Conservation (phyloP, 2,888 invertebrate genomes). For the Pelosia muscerda region DNA sequence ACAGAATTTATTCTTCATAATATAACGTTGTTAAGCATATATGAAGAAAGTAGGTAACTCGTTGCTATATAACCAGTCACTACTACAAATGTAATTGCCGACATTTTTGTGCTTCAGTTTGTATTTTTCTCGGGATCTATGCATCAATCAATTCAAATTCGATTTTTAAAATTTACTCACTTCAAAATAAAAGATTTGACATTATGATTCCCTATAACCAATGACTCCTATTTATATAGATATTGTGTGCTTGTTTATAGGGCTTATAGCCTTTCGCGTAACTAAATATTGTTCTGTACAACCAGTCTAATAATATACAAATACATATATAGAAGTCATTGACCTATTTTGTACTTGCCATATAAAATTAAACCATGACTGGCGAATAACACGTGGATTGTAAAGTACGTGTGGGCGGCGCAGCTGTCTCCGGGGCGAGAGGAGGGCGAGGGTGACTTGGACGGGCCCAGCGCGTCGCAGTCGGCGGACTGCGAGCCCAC, state of each 20-base stretch:
- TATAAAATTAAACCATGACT: conserved; percentile 4
- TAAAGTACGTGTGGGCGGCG: conserved; percentile 55
- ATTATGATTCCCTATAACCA: neutral
- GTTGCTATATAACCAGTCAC: too few species aligned
- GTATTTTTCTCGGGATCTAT: too few species aligned
- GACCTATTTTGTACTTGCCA: neutral
- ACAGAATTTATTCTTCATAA: too few species aligned
- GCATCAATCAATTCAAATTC: too few species aligned
- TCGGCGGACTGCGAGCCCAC: conserved; percentile 97
- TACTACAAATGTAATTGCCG: too few species aligned
- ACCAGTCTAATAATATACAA: neutral
- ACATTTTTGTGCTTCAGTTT: too few species aligned
- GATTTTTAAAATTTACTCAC: too few species aligned
- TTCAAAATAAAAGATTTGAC: neutral
- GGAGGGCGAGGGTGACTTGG: conserved; percentile 94
- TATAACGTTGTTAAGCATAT: too few species aligned
- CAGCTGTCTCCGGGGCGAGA: conserved; percentile 95
- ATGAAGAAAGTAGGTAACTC: too few species aligned
- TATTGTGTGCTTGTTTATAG: too few species aligned
- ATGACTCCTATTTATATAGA: neutral
- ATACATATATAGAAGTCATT: neutral
- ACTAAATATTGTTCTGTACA: neutral
- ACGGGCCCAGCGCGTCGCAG: conserved; percentile 96
- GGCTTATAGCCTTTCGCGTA: neutral
- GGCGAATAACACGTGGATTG: conserved; percentile 43